Evolutionary conservation across 2,888 invertebrate species (phyloP), one percentile per base, ranked within the genome.

Genomic region (Drosophila monieri): DNA sequence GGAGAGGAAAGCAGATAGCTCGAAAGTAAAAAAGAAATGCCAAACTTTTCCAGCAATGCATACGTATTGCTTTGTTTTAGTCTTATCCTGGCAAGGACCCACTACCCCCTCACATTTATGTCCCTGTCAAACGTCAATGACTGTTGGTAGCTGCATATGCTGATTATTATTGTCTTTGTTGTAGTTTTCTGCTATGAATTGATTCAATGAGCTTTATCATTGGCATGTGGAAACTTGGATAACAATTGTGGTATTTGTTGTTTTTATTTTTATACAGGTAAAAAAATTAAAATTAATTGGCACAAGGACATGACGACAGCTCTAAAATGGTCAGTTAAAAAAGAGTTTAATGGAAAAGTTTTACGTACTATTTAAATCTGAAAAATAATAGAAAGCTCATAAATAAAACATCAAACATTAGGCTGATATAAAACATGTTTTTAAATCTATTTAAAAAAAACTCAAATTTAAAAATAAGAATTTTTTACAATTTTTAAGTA

Each of bases 131-230:
- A 80, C 65, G 75, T 75, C 84, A 80, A 80, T 78, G 68, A 68
- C 55, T 67, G 35, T 44, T 51, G 43, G 67, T 25, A 35, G 52
- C 52, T 59, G 59, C 68, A 68, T 62, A 59, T 74, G 55, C 57
- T 69, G 51, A 58, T 51, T 47, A 53, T 64, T 70, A 52, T 64
- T 67, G 48, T 25, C 52, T 55, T 52, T 58, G 55, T 44, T 61
- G 53, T 59, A 59, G 69, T 41, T 49, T 44, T 51, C 39, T 57
- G 35, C 41, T 62, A 47, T 53, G 73, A 70, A 74, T 83, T 77
- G 78, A 76, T 78, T 85, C 76, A 80, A 88, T 85, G 81, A 81
- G 85, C 77, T 77, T 76, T 81, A 23, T 35, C 44, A 52, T 71
- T 76, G 77, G 60, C 70, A 77, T 70, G 62, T 43, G 65, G 64